Evolutionary conservation across 2,888 invertebrate genomes (phyloP).

Genomic region (Suillia variegata): DNA sequence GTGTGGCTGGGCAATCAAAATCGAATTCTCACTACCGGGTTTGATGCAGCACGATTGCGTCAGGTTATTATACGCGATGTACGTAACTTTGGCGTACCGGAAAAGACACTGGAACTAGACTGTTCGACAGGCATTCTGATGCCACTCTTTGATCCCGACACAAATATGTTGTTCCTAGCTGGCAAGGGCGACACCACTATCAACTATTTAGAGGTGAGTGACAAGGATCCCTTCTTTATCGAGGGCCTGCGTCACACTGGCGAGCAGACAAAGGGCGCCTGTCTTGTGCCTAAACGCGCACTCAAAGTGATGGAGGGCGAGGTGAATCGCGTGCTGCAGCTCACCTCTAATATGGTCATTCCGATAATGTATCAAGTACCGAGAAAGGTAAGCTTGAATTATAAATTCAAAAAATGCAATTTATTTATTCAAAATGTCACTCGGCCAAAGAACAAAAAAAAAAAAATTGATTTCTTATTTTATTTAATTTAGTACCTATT

Average conservation of each 20-base stretch:
- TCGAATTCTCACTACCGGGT: conserved; percentile 86
- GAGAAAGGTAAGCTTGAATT: conserved; percentile 72
- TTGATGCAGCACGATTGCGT: conserved; percentile 82
- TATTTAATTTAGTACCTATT: background rate
- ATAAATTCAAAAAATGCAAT: background rate
- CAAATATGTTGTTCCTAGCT: conserved; percentile 92
- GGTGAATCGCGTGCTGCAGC: conserved; percentile 87
- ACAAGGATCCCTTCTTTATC: conserved; percentile 86
- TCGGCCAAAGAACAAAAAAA: background rate
- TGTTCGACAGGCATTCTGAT: conserved; percentile 90
- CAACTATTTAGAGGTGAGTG: conserved; percentile 86
- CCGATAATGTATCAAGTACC: conserved; percentile 96
- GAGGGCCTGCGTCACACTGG: conserved; percentile 87
- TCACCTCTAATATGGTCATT: conserved; percentile 84
- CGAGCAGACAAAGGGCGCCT: conserved; percentile 95
- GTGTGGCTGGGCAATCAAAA: conserved; percentile 89
- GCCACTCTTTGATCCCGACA: conserved; percentile 91
- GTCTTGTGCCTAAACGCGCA: conserved; percentile 88
- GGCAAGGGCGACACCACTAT: conserved; percentile 95
- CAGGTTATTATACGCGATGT: conserved; percentile 89
- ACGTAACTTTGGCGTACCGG: conserved; percentile 76
- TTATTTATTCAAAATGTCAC: background rate
- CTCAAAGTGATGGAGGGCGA: conserved; percentile 97
- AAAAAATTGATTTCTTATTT: background rate
- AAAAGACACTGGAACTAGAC: conserved; percentile 81